Base-by-base conservation (phyloP, 2,113 vertebrate genomes). In the Gorsachius goisagi region DNA sequence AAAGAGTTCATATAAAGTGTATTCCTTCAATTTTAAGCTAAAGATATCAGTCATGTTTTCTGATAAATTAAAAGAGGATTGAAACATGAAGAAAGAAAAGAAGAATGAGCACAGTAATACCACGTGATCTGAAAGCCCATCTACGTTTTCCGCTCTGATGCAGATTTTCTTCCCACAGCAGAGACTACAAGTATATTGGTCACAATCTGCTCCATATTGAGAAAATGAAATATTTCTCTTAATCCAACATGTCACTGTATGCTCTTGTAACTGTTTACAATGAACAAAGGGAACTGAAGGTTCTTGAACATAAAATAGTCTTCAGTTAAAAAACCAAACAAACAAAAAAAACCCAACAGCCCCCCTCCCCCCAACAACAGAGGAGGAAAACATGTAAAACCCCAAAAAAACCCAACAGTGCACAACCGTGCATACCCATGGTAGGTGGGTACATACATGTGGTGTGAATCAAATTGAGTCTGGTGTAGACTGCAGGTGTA, bases 391-490 rank as follows among this genome's bases (percentile, higher is more conserved):
- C 39, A 59, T 5, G 15, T 6, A 50, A 21, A 71, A 1, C 6
- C 6, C 23, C 9, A 12, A 52, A 64, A 79, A 23, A 17, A 0
- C 8, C 20, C 9, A 53, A 27, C 28, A 73, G 11, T 50, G 5
- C 9, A 45, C 9, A 80, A 7, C 5, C 1, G 3, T 53, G 14
- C 17, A 15, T 44, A 74, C 3, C 8, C 4, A 9, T 28, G n/a
- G 32, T 26, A 45, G 18, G 24, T 28, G 15, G 8, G 3, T 50
- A 12, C 2, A 6, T 64, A 11, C 12, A 33, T 23, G 7, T 68
- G 5, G 9, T 64, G 4, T 55, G 59, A 84, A 77, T 50, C 17
- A 44, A 64, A 55, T 8, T 52, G 30, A 68, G 72, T 6, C 11
- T 39, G 21, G 3, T 58, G 7, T 63, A 28, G 28, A 15, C 3